Percentiles rank a stretch among this genome's conserved stretches.
phyloP scores from a whole-genome alignment of 37 sponge, comb jelly and placozoan species.

The Amphimedon queenslandica region DNA sequence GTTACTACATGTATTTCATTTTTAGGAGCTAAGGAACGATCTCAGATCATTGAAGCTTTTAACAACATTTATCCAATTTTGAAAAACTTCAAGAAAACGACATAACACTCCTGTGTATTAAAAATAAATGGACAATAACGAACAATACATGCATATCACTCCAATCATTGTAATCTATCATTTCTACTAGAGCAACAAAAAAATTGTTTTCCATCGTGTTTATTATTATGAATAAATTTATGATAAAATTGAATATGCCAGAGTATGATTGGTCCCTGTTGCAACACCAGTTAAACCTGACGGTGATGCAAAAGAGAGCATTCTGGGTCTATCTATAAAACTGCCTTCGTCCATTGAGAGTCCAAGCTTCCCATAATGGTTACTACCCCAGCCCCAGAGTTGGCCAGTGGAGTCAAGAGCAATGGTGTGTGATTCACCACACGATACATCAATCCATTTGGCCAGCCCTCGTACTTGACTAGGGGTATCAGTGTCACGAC shows the following conservation, averaged over 20 bases:
- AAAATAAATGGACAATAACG: background rate
- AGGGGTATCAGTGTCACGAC: background rate
- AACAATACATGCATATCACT: background rate
- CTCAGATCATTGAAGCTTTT: constrained; percentile 92
- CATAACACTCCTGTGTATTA: no score
- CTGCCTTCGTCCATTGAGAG: constrained; percentile 2
- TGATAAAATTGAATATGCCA: constrained; percentile 14
- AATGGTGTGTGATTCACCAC: constrained; percentile 62
- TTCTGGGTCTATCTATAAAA: background rate
- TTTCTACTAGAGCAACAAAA: background rate
- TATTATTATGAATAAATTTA: background rate
- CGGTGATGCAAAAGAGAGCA: background rate
- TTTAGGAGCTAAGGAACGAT: constrained; percentile 93
- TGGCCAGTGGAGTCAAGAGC: constrained; percentile 27
- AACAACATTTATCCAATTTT: constrained; percentile 97
- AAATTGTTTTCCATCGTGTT: no score
- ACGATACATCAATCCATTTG: constrained; percentile 21
- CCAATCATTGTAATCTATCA: background rate
- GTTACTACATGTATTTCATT: no score
- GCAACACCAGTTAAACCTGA: constrained; percentile 17
- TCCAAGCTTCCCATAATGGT: constrained; percentile 50
- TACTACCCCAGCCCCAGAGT: constrained; percentile 53
- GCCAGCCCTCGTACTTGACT: background rate
- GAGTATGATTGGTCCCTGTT: constrained; percentile 48
- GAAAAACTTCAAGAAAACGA: constrained; percentile 87